Base-by-base conservation (phyloP, 2,888 invertebrate genomes). In the Pterobdella sp. region DNA sequence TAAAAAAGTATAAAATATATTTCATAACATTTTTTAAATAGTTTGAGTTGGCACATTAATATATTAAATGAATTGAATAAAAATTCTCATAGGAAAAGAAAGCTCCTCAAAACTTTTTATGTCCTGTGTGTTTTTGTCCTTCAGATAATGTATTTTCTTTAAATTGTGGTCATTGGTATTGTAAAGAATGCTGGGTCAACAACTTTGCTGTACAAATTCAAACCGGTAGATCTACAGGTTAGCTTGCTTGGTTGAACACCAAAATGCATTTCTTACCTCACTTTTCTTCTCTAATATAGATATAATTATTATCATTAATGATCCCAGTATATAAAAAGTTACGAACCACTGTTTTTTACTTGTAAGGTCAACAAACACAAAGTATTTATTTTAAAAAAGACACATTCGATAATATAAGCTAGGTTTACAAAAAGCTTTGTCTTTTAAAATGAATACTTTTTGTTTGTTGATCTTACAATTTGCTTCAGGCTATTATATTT, bases 181-280 rank as follows among this genome's bases (percentile, higher is more conserved):
- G 98, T 84, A 90, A 90, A 84, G 91, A 92, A 77, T 98, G 98
- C 84, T 98, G 98, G 98, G 89, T 89, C 75, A 90, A 89, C 87
- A 93, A 94, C 87, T 93, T 96, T 85, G 93, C 95, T 87, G 91
- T 93, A 80, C 95, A 96, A 88, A 92, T 96, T 79, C 89, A 88
- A 84, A 92, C 92, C 86, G 92, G 93, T 85, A 87, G 87, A 73
- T 87, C 88, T n/a, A 88, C 88, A 77, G 86, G 88, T 88, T 75
- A 49, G 78, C 76, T 32, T 37, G 10, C 42, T 35, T 29, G 7
- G 22, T 42, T 72, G 32, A 66, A 29, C 26, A 26, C 64, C 0
- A 14, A 2, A 4, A 34, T 56, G 26, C 22, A 35, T 52, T 36
- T 29, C 1, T 34, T 70, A 35, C 1, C 37, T 1, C 35, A 31